Evolutionary conservation across 2,797 vertebrate genomes (phyloP).

Genomic region (Micromesistius poutassou): DNA sequence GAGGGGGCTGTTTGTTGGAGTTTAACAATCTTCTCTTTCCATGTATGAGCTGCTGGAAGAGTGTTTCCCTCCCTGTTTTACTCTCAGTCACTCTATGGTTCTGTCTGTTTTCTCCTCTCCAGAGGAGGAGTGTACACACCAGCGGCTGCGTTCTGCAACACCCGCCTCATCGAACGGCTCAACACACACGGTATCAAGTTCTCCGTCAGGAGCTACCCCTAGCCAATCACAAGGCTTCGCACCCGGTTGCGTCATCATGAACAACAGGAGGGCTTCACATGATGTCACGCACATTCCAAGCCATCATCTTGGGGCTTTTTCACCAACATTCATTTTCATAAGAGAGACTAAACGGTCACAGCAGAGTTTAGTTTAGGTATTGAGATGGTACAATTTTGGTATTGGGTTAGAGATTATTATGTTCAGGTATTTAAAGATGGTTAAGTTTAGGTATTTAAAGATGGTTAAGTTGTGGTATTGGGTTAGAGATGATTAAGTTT

Average conservation of each 20-base stretch:
- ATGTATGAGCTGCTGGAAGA: background rate
- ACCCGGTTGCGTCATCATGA: background rate
- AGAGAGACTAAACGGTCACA: background rate
- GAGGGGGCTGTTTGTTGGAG: background rate
- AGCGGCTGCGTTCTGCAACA: conserved; percentile 81
- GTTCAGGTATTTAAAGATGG: too few species aligned
- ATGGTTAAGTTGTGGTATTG: background rate
- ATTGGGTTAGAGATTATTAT: background rate
- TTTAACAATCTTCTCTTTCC: background rate
- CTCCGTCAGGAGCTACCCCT: conserved; percentile 68
- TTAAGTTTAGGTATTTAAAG: background rate
- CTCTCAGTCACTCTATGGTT: background rate
- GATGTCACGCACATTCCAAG: background rate
- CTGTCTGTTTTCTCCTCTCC: conserved; percentile 4
- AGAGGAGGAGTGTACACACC: conserved; percentile 88
- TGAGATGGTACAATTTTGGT: background rate
- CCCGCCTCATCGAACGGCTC: conserved; percentile 81
- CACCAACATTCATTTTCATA: background rate
- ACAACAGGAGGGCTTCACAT: background rate
- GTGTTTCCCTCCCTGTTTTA: background rate
- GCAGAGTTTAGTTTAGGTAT: background rate
- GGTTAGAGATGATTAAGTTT: background rate
- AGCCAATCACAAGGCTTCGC: background rate
- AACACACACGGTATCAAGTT: conserved; percentile 78
- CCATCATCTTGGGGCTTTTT: background rate